Conservation (phyloP, 2,888 invertebrate species). For the Drosophila borealis region DNA sequence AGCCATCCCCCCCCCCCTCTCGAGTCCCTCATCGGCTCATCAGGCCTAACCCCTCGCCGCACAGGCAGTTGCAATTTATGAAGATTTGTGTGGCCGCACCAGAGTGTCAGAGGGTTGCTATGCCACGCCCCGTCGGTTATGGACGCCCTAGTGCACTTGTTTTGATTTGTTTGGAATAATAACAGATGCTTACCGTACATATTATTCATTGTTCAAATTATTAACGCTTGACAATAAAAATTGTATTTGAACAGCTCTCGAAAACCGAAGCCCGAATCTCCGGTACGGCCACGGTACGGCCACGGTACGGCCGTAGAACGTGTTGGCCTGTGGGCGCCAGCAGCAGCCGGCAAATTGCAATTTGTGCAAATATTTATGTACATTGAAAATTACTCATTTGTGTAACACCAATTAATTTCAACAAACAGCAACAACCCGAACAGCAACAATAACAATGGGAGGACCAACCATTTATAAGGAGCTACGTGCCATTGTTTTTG, state of each 20-base stretch:
- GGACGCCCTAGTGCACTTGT: constrained; percentile 79
- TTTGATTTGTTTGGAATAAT: constrained; percentile 84
- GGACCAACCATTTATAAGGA: constrained; percentile 64
- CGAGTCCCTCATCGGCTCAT: constrained; percentile 5
- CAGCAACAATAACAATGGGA: constrained; percentile 45
- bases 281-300: background rate
- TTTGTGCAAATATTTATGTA: constrained; percentile 83
- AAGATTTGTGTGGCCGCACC: constrained; percentile 78
- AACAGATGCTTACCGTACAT: constrained; percentile 83
- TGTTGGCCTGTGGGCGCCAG: constrained; percentile 36
- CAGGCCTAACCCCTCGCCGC: background rate
- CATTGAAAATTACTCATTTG: constrained; percentile 82
- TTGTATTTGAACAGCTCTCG: constrained; percentile 78
- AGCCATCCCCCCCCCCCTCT: constrained; percentile 10
- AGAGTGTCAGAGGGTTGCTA: constrained; percentile 18
- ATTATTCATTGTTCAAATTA: constrained; percentile 84
- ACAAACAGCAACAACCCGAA: constrained; percentile 65
- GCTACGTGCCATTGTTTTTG: constrained; percentile 39
- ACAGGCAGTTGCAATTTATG: constrained; percentile 76
- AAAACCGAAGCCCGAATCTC: constrained; percentile 14
- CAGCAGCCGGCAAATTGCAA: constrained; percentile 73
- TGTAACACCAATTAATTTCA: constrained; percentile 82
- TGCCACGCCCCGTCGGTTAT: constrained; percentile 61
- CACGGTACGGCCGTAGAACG: background rate
- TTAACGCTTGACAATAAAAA: constrained; percentile 83